Base-by-base conservation (phyloP, 2,113 vertebrate genomes). In the Crotophaga sulcirostris region DNA sequence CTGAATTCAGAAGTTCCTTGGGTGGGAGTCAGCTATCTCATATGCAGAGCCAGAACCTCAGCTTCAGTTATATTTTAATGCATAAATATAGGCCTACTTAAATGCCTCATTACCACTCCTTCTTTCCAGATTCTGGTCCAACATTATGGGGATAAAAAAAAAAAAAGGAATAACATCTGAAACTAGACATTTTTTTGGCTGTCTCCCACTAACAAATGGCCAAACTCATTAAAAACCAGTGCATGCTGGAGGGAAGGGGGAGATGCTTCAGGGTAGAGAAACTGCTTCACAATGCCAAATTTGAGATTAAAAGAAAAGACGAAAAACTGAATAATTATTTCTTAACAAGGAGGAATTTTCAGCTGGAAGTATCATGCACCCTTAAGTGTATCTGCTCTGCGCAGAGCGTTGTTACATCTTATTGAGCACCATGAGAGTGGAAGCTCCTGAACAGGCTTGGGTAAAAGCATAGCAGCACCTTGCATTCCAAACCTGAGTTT, bases 161-260 rank as follows among this genome's bases (percentile, higher is more conserved):
- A 62, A 58, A 38, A 78, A 64, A 26, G 5, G 19, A 25, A 83
- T 74, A 67, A 5, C 1, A 8, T 93, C 63, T 94, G 87, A 95
- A 95, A 90, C 21, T 1, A 75, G 85, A 68, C 36, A 59, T 51
- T 64, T 93, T 89, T 96, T 94, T 94, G 81, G 88, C 92, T 86
- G 26, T 49, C 15, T 75, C 31, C n/a, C 77, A 25, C 60, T 95
- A 81, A n/a, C 56, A 92, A 95, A 90, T 84, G 44, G 72, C 79
- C 94, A 96, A 95, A 70, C 63, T 96, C 85, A 89, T 95, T 94
- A 96, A 92, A 95, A 93, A 34, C 0, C 64, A 51, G 67, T 51
- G 72, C 49, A 21, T 75, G 60, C 36, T 67, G 52, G 52, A 95
- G 62, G 63, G 45, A 56, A 85, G 6, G 21, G 23, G 42, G 34